phyloP scores from a whole-genome alignment of 2,888 invertebrate species.

The Biston betularia region DNA sequence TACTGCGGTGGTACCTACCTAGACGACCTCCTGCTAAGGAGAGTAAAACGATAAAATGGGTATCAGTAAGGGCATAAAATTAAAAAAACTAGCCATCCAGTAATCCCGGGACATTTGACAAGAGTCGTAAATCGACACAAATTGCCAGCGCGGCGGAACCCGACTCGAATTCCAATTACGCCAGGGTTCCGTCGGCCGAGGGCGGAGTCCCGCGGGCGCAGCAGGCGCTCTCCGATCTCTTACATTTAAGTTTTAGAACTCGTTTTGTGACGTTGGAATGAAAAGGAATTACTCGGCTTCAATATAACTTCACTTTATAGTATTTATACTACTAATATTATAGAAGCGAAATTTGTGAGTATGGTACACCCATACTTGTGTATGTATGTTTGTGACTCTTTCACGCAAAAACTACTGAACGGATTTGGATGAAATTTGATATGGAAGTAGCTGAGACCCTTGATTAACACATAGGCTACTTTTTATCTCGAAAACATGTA shows the following conservation, averaged over 20 bases:
- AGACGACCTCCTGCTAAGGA: too few relatives aligned
- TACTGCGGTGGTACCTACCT: too few relatives aligned
- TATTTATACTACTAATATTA: too few relatives aligned
- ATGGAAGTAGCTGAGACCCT: too few relatives aligned
- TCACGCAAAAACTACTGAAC: too few relatives aligned
- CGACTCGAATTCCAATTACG: constrained; percentile 42
- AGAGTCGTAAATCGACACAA: constrained; percentile 38
- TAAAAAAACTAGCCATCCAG: constrained; percentile 1
- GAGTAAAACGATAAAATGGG: too few relatives aligned
- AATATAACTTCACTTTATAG: too few relatives aligned
- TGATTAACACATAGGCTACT: too few relatives aligned
- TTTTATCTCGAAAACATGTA: too few relatives aligned
- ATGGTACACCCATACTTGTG: too few relatives aligned
- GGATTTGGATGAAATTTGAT: too few relatives aligned
- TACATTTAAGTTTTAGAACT: constrained; percentile 9
- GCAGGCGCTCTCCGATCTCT: constrained; percentile 4
- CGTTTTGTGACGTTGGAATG: neutral
- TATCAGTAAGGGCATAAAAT: constrained; percentile 4
- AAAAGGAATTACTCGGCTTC: neutral
- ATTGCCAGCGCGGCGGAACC: constrained; percentile 24
- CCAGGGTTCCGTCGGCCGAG: constrained; percentile 29
- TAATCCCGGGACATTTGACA: constrained; percentile 22
- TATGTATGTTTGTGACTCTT: neutral
- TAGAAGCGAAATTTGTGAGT: too few relatives aligned
- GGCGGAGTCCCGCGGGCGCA: constrained; percentile 14